Evolutionary conservation across 2,888 invertebrate genomes (phyloP).

Genomic region (Nomada goodeniana): DNA sequence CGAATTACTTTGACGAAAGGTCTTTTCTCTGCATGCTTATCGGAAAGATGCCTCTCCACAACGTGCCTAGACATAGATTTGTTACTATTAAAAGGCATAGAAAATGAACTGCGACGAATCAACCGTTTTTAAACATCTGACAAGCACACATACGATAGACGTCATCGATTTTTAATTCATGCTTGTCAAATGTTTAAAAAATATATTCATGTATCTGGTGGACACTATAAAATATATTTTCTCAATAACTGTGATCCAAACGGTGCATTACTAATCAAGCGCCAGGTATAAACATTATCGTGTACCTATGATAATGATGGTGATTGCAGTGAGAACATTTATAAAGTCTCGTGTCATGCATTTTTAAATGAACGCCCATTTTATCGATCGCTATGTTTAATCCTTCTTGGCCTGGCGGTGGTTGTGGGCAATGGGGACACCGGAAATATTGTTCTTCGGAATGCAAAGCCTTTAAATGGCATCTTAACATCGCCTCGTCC

Average conservation of each 20-base stretch:
- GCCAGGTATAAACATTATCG: conserved; percentile 7
- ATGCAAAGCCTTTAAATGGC: conserved; percentile 91
- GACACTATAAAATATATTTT: not conserved
- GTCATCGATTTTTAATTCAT: not conserved
- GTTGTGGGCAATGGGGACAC: conserved; percentile 90
- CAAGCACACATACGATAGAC: conserved; percentile 37
- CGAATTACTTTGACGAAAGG: conserved; percentile 85
- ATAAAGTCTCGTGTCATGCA: conserved; percentile 90
- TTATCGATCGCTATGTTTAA: conserved; percentile 86
- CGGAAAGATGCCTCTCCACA: conserved; percentile 89
- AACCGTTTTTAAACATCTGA: conserved; percentile 60
- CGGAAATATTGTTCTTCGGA: conserved; percentile 86
- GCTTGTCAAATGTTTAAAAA: conserved; percentile 36
- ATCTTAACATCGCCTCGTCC: conserved; percentile 89
- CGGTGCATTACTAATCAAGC: conserved; percentile 5
- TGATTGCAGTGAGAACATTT: conserved; percentile 90
- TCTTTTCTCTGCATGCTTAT: conserved; percentile 86
- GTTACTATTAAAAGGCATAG: conserved; percentile 73
- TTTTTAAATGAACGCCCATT: conserved; percentile 89
- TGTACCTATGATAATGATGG: conserved; percentile 87
- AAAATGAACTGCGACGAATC: conserved; percentile 36
- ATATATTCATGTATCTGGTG: not conserved
- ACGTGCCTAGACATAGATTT: conserved; percentile 82
- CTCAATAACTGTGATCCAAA: conserved; percentile 1
- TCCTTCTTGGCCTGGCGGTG: conserved; percentile 85